Percentiles rank a stretch among this genome's conserved stretches.
Evolutionary conservation across 2,113 vertebrate species (phyloP).

Genomic region (Gambusia holbrooki): DNA sequence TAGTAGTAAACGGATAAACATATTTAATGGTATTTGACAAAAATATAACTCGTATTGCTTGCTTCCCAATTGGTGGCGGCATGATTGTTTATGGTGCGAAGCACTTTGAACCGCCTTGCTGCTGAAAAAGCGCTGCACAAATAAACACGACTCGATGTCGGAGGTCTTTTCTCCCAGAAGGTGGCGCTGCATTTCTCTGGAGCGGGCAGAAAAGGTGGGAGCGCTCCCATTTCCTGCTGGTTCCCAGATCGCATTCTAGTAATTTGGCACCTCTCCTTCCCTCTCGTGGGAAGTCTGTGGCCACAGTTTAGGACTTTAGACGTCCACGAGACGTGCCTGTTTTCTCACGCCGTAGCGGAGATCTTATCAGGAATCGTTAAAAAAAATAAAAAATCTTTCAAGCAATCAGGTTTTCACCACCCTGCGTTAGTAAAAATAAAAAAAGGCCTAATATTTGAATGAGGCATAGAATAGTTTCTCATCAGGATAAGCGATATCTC

Average conservation of each 20-base stretch:
- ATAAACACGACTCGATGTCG: too few species aligned
- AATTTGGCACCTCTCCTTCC: background rate
- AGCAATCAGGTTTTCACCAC: constrained; percentile 39
- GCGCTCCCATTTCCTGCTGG: background rate
- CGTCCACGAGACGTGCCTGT: background rate
- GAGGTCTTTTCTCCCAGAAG: background rate
- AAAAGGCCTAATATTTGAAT: constrained; percentile 33
- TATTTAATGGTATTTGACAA: too few species aligned
- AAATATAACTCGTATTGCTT: too few species aligned
- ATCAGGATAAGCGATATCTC: constrained; percentile 46
- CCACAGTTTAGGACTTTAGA: background rate
- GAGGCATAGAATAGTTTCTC: constrained; percentile 26
- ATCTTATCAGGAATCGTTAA: background rate
- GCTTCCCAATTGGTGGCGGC: too few species aligned
- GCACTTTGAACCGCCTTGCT: too few species aligned
- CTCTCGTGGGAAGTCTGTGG: background rate
- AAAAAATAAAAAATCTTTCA: background rate
- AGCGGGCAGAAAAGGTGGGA: background rate
- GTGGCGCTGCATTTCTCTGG: background rate
- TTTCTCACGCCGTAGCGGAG: background rate
- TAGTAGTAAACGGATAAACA: too few species aligned
- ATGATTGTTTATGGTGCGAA: too few species aligned
- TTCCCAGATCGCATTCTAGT: background rate
- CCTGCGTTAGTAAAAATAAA: constrained; percentile 9
- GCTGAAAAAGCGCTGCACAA: too few species aligned